Evolutionary conservation across 1,140 invertebrate genomes (phyloP).

Genomic region (Drosophila bocqueti): DNA sequence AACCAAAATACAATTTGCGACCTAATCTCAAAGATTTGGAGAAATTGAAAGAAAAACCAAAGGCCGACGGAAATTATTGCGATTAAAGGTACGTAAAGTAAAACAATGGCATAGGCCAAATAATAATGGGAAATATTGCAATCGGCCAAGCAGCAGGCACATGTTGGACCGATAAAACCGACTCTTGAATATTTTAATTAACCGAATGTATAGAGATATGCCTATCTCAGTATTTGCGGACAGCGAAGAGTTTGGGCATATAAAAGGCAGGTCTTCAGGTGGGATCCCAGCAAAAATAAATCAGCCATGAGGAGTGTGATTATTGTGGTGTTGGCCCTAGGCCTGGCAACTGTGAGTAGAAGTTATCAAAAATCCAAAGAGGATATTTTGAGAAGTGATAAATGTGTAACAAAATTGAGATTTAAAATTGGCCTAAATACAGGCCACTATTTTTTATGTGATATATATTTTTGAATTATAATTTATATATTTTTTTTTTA

Average conservation of each 20-base stretch:
- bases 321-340: conserved; percentile 18
- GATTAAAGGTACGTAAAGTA: conserved; percentile 26
- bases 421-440: not conserved
- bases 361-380: not conserved
- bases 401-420: not conserved
- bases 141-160: conserved; percentile 10
- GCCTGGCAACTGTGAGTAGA: conserved; percentile 36
- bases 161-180: conserved; percentile 31
- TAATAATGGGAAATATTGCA: conserved; percentile 39
- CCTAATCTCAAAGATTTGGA: conserved; percentile 18
- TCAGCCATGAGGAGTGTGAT: conserved; percentile 39
- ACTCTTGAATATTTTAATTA: conserved; percentile 51
- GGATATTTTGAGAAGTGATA: not conserved
- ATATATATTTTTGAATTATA: too few relatives aligned
- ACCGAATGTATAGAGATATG: conserved; percentile 30
- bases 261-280: conserved; percentile 16
- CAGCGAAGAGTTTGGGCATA: conserved; percentile 3
- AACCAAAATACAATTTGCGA: conserved; percentile 20
- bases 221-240: conserved; percentile 23
- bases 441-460: not conserved
- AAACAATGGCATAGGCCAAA: conserved; percentile 27
- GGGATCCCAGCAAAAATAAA: conserved; percentile 13
- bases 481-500: not conserved
- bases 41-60: conserved; percentile 8
- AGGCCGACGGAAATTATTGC: conserved; percentile 10